Evolutionary conservation across 30 jellyfish, hydroid and myxozoan genomes (phyloP), one percentile per base, ranked within the genome.

Genomic region (Aurelia aurita): DNA sequence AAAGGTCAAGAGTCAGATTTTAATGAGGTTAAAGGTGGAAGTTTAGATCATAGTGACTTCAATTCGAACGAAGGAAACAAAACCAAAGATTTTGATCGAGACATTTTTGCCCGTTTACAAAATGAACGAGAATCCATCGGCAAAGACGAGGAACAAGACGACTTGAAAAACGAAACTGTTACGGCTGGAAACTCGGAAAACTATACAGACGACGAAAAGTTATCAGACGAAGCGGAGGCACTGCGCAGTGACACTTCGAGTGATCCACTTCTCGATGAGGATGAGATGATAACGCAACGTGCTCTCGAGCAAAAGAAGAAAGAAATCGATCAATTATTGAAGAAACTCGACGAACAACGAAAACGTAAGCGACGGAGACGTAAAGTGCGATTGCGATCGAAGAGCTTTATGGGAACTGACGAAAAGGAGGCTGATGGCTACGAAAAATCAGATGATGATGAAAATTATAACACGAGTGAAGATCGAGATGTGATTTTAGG

Each of bases 261-360:
- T 61, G 88, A 77, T 16, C 20, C 53, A 28, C 27, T 60, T 6
- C 53, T 61, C 21, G 88, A 77, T 10, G 88, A 77, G 59, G 88
- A 77, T 60, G 88, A 77, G 59, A 57, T 28, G 65, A 68, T 47
- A 19, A 71, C 93, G 0, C 87, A 83, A 51, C 74, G 75, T 8
- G 93, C 93, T 21, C 46, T 83, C 23, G 87, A 83, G 57, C 82
- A 83, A 55, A 83, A 83, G 71, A 55, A 49, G 61, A 34, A 47
- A 58, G 93, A 83, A 60, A 83, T 83, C 21, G 93, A 83, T 55
- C 43, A 27, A 14, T 59, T 83, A 47, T 35, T 83, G 73, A 66
- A 68, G 69, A 83, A 83, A 34, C 79, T 83, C 20, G 81, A 71
- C 77, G 93, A 83, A 25, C 72, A 64, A 26, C 28, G 87, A 22